A percentile compares a stretch with the other conserved stretches of the same genome.
phyloP scores from a whole-genome alignment of 2,113 vertebrate species.

The Glaucomys volans region DNA sequence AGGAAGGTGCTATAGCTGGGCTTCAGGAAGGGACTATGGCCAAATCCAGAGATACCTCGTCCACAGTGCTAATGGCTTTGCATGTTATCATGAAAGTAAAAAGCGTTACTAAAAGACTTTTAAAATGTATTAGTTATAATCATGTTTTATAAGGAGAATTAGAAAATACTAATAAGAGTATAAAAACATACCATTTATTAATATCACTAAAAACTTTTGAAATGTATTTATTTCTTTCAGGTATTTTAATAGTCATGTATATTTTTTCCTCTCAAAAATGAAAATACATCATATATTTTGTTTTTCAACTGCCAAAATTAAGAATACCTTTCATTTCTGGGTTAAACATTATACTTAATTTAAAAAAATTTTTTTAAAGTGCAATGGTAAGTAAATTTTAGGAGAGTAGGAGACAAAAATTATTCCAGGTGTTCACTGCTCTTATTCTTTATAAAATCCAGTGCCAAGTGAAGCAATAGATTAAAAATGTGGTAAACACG shows the following conservation, averaged over 20 bases:
- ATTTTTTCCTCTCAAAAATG: conserved; percentile 45
- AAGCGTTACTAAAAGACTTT: no score
- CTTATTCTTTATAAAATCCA: conserved; percentile 10
- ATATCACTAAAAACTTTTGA: neutral
- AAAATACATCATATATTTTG: conserved; percentile 10
- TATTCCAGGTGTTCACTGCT: neutral
- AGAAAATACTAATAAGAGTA: no score
- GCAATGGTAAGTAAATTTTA: conserved; percentile 30
- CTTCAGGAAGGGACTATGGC: neutral
- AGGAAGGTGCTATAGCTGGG: neutral
- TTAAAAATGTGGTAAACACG: neutral
- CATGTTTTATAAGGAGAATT: neutral
- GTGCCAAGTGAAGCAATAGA: neutral
- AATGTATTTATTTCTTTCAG: neutral
- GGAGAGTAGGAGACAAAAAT: neutral
- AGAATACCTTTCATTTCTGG: neutral
- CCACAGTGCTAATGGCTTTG: neutral
- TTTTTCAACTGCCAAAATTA: conserved; percentile 43
- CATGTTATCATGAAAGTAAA: conserved; percentile 11
- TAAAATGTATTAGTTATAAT: neutral
- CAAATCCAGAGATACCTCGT: neutral
- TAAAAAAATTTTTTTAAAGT: neutral
- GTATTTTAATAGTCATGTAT: neutral
- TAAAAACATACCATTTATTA: neutral
- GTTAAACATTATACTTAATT: conserved; percentile 3